These are phyloP conservation scores for Microplitis demolitor DNA, from an alignment of 1,140 invertebrate genomes.

Conservation along the genomic window DNA sequence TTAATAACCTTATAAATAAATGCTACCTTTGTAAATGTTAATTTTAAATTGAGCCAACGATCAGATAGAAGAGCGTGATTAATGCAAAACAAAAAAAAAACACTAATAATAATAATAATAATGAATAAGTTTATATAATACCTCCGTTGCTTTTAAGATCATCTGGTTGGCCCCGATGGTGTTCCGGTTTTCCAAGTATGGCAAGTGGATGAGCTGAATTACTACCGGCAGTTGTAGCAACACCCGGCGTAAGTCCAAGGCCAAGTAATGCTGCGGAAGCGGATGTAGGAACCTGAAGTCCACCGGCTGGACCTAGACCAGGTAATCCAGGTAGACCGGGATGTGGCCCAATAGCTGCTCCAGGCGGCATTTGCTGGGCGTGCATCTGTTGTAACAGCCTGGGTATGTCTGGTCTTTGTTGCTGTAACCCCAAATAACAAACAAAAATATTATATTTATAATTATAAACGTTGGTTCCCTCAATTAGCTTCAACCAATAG, in stretches of 20 bases:
- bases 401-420: conserved; percentile 78
- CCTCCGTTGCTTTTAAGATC: conserved; percentile 73
- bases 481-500: neutral
- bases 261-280: conserved; percentile 55
- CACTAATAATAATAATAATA: neutral
- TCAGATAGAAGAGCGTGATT: too few relatives aligned
- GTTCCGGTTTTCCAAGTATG: conserved; percentile 72
- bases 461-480: neutral
- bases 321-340: conserved; percentile 60
- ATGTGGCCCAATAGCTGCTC: conserved; percentile 71
- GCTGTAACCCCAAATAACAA: conserved; percentile 68
- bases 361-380: conserved; percentile 80
- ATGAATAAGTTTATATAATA: conserved; percentile 43
- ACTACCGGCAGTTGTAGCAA: conserved; percentile 62
- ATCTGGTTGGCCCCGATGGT: conserved; percentile 67
- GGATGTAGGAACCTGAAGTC: conserved; percentile 59
- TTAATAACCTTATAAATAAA: too few relatives aligned
- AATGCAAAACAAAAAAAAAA: neutral
- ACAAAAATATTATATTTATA: conserved; percentile 48
- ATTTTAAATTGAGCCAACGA: too few relatives aligned
- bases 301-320: conserved; percentile 53
- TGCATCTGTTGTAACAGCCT: conserved; percentile 88
- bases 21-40: too few relatives aligned
- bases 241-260: conserved; percentile 63
- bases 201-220: conserved; percentile 71